Base-by-base conservation (phyloP, 2,113 vertebrate species). In the Nycticebus coucang region DNA sequence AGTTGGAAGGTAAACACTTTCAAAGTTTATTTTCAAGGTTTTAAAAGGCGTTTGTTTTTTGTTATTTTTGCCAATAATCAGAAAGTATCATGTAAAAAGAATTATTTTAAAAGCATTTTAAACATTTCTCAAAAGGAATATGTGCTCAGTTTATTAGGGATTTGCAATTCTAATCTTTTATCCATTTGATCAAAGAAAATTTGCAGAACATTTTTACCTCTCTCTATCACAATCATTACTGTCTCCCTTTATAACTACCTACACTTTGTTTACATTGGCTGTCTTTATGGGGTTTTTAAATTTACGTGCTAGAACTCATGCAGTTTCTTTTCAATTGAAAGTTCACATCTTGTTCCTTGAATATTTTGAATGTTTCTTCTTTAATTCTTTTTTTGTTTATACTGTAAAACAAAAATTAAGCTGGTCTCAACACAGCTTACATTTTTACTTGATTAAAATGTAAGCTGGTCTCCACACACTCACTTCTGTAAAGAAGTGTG, bases 371-470 rank as follows among this genome's bases (percentile, higher is more conserved):
- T 26, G 19, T 91, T 95, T 88, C 35, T 87, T 77, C 79, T 55
- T 22, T 62, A 82, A 21, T 66, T 64, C 7, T 69, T 80, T 82
- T 91, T 35, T 92, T 82, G 13, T 75, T 92, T 96, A 79, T 87
- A 88, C 94, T 96, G 68, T 95, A 97, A 95, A 94, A 93, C 35
- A 59, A 62, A 96, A 87, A 35, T 78, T 87, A 96, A 97, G 62
- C 81, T 1, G 4, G 78, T 95, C 84, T 92, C 93, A 95, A 91
- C 78, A 92, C 57, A 86, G 41, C 3, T 41, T 41, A 41, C 41
- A 41, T 41, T 41, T 41, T 41, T 41, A 41, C 41, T 41, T n/a
- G 15, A 19, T 64, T 41, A 59, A 62, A 87, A 35, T 78, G 89
- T 87, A 96, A 97, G 62, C 81, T 1, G 4, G 78, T 95, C 84